Base-by-base conservation (phyloP, 2,888 invertebrate species). In the Cantharis flavilabris region DNA sequence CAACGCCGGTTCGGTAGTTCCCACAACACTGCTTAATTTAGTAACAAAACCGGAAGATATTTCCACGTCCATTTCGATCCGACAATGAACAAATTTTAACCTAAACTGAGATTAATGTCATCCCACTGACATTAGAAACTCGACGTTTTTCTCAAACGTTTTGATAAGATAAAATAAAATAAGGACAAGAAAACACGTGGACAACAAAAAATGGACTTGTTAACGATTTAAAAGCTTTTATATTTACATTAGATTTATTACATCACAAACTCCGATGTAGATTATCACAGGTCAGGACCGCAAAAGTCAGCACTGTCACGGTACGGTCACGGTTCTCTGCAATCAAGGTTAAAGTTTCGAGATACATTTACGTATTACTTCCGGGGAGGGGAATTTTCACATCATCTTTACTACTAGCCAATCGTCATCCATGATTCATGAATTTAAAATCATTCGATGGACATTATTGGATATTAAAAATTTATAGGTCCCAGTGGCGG, bases 1-100 rank as follows among this genome's bases (percentile, higher is more conserved):
- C 64, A 89, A 76, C 30, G 87, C 88, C 2, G 89, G 83, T 78
- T 86, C 86, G 13, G 84, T 82, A 3, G 86, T 82, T 9, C 88
- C 88, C 11, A 87, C 14, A 9, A 23, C 33, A 67, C n/a, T 7
- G 5, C 65, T 67, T 67, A 67, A 67, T 49, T n/a, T 49, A n/a
- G 49, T n/a, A 7, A 49, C 49, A n/a, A 49, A n/a, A 49, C 49
- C n/a, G 3, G 49, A 49, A n/a, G 49, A 49, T n/a, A 49, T 49
- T n/a, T 49, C 49, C 49, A 49, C 49, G n/a, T 49, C 49, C 49
- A 49, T 49, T 49, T 49, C 49, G 49, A 49, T n/a, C 2, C n/a
- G n/a, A 49, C 7, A 0, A n/a, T n/a, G 49, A 49, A 7, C n/a
- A 49, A 49, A 5, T n/a, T 49, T 49, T 49, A 49, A 49, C 49